Conservation (phyloP, 2,113 vertebrate species). For the Sisor rabdophorus region DNA sequence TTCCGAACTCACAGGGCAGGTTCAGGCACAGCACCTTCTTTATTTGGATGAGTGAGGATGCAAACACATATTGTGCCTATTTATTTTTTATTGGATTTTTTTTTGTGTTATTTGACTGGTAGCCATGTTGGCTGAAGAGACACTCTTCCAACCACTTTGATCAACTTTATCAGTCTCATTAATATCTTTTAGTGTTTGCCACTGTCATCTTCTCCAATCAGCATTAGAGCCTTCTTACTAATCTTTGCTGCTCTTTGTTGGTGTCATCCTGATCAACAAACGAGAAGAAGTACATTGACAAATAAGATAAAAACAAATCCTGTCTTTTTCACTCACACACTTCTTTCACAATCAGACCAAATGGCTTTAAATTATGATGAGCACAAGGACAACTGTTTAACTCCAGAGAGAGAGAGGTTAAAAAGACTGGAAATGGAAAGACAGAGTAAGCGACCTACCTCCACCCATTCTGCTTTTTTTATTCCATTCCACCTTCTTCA, state of each 20-base stretch:
- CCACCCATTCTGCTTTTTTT: conserved; percentile 45
- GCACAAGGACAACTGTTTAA: conserved; percentile 50
- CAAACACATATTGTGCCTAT: conserved; percentile 60
- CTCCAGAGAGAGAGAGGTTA: neutral
- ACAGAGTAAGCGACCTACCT: conserved; percentile 39
- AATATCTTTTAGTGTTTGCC: conserved; percentile 34
- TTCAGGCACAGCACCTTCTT: conserved; percentile 45
- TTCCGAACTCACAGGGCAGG: conserved; percentile 23
- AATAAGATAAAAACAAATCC: conserved; percentile 22
- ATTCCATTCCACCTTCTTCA: conserved; percentile 50
- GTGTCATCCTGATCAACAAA: conserved; percentile 52
- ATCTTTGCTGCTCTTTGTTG: conserved; percentile 43
- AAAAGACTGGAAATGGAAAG: conserved; percentile 34
- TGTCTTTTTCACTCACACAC: conserved; percentile 12
- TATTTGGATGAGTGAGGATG: conserved; percentile 48
- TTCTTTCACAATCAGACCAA: conserved; percentile 21
- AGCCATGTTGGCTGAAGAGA: conserved; percentile 53
- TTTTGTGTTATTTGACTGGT: conserved; percentile 46
- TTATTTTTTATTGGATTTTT: conserved; percentile 56
- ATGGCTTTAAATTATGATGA: conserved; percentile 30
- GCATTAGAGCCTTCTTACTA: conserved; percentile 43
- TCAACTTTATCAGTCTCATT: conserved; percentile 30
- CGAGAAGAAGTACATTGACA: conserved; percentile 44
- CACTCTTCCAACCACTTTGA: conserved; percentile 54
- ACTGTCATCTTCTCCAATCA: conserved; percentile 55